phyloP scores from a whole-genome alignment of 2,888 invertebrate genomes.

The Andrena bucephala region DNA sequence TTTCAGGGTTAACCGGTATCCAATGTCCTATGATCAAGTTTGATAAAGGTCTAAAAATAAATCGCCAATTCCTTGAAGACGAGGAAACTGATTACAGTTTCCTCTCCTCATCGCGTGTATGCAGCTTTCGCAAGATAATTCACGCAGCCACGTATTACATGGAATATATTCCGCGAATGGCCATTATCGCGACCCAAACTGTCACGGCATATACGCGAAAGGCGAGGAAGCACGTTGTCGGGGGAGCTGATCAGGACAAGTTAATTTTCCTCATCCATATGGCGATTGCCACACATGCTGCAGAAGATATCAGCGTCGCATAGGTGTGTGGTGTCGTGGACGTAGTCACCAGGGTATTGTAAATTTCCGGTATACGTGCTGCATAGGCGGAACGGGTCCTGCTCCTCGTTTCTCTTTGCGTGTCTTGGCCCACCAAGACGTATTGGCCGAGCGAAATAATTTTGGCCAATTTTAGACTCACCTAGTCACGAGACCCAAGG shows the following conservation, averaged over 20 bases:
- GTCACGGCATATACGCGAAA: background rate
- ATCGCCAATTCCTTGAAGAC: background rate
- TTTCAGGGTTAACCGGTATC: background rate
- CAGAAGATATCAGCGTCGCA: conserved; percentile 18
- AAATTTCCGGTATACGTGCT: conserved; percentile 60
- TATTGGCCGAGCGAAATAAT: conserved; percentile 49
- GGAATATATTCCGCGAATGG: conserved; percentile 12
- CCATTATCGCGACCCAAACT: conserved; percentile 13
- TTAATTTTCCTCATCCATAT: conserved; percentile 59
- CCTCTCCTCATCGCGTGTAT: background rate
- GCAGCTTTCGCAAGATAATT: conserved; percentile 9
- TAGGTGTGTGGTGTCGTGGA: conserved; percentile 42
- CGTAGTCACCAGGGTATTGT: conserved; percentile 55
- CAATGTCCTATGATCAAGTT: background rate
- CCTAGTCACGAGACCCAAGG: no score
- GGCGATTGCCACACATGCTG: conserved; percentile 40
- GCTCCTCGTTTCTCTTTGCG: conserved; percentile 10
- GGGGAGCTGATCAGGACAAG: conserved; percentile 43
- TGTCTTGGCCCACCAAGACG: conserved; percentile 22
- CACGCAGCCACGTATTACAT: conserved; percentile 1
- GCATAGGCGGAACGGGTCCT: conserved; percentile 34
- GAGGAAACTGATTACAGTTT: background rate
- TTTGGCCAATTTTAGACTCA: conserved; percentile 37
- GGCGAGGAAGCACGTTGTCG: conserved; percentile 37
- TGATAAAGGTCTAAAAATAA: no score